Conservation (phyloP, 2,797 vertebrate species). For the Peromyscus attwateri region DNA sequence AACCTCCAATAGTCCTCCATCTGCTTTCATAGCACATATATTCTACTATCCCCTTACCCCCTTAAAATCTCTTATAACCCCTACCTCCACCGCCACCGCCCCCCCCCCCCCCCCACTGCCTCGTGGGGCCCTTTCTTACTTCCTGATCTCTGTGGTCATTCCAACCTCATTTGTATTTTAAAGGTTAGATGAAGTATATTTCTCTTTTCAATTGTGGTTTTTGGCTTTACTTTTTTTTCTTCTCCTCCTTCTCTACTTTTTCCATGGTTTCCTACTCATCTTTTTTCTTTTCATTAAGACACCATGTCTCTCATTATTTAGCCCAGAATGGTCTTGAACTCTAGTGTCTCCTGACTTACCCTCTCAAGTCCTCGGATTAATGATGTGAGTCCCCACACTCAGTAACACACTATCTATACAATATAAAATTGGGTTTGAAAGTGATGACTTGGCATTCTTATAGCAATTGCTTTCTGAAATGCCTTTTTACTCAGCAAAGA, state of each 20-base stretch:
- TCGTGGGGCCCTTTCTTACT: neutral
- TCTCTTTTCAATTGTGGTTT: neutral
- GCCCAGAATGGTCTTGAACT: neutral
- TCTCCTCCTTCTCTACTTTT: neutral
- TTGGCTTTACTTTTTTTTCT: neutral
- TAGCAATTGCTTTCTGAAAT: conserved; percentile 15
- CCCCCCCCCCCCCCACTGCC: too few species aligned
- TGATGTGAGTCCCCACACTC: neutral
- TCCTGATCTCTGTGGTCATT: neutral
- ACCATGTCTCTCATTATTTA: neutral
- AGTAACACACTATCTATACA: neutral
- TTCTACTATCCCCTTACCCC: neutral
- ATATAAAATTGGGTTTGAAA: conserved; percentile 61
- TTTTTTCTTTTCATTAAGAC: neutral
- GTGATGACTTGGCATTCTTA: conserved; percentile 37
- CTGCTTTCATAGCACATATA: neutral
- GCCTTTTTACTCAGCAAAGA: conserved; percentile 37
- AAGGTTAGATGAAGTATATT: conserved; percentile 25
- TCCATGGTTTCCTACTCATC: neutral
- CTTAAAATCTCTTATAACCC: neutral
- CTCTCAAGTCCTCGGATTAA: neutral
- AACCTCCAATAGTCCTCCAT: neutral
- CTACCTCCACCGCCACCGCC: too few species aligned
- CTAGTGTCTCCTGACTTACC: neutral
- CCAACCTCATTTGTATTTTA: neutral